Conservation (phyloP, 2,888 invertebrate genomes). For the Axea sp. region DNA sequence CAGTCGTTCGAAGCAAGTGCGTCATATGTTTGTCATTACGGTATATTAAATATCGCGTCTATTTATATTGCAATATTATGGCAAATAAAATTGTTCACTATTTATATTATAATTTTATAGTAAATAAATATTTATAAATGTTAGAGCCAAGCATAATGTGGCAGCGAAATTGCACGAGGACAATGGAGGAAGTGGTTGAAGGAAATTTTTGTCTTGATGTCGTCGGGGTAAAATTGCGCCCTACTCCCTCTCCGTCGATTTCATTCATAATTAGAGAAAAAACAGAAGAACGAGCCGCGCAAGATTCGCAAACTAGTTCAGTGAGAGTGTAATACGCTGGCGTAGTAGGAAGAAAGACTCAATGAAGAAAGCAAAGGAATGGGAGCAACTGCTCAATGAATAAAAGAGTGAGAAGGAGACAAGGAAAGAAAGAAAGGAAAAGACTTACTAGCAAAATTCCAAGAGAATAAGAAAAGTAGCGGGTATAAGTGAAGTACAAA, state of each 20-base stretch:
- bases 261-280: constrained; percentile 80
- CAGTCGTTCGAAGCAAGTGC: constrained; percentile 13
- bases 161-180: neutral
- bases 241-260: constrained; percentile 71
- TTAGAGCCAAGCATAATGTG: no score
- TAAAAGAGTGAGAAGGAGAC: constrained; percentile 69
- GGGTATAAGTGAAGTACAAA: constrained; percentile 62
- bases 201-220: constrained; percentile 47
- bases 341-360: constrained; percentile 80
- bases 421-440: constrained; percentile 62
- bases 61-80: no score
- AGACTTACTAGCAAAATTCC: constrained; percentile 51
- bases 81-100: no score
- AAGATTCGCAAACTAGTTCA: constrained; percentile 65
- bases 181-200: constrained; percentile 35
- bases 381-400: constrained; percentile 76
- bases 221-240: constrained; percentile 46
- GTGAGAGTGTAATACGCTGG: constrained; percentile 71
- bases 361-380: constrained; percentile 77
- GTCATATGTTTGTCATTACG: neutral
- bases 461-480: constrained; percentile 61
- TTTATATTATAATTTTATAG: no score
- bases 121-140: no score
- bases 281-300: constrained; percentile 70
- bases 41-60: no score